phyloP scores from a whole-genome alignment of 2,888 invertebrate genomes.

The Apomyelois bistriatella region DNA sequence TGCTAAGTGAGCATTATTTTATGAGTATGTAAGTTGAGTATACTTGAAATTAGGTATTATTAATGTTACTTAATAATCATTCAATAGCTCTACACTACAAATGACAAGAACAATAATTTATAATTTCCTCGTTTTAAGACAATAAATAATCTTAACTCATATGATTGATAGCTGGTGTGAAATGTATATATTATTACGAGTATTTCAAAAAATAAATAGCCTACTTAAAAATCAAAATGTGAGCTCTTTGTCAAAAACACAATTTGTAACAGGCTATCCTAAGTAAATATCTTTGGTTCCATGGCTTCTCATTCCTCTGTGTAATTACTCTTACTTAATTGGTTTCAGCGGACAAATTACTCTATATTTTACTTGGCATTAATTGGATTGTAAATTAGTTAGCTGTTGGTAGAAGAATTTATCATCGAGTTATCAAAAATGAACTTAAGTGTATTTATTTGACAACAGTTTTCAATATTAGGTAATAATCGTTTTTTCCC shows the following conservation, averaged over 20 bases:
- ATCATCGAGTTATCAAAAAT: neutral
- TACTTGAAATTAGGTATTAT: no score
- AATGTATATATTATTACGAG: no score
- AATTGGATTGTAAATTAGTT: constrained; percentile 18
- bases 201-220: no score
- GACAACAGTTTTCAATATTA: neutral
- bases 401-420: constrained; percentile 11
- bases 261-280: constrained; percentile 12
- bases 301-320: constrained; percentile 18
- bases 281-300: constrained; percentile 15
- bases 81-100: no score
- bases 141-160: no score
- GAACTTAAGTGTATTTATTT: neutral
- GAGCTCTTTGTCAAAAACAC: constrained; percentile 13
- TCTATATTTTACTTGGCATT: constrained; percentile 26
- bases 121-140: no score
- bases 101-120: no score
- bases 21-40: no score
- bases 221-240: neutral
- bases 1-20: no score
- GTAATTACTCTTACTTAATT: constrained; percentile 35
- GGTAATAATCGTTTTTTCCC: no score
- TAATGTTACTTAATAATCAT: no score
- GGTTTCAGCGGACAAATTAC: constrained; percentile 31
- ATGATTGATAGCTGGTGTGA: no score